Base-by-base conservation (phyloP, 2,113 vertebrate species). In the Patagioenas fasciata region DNA sequence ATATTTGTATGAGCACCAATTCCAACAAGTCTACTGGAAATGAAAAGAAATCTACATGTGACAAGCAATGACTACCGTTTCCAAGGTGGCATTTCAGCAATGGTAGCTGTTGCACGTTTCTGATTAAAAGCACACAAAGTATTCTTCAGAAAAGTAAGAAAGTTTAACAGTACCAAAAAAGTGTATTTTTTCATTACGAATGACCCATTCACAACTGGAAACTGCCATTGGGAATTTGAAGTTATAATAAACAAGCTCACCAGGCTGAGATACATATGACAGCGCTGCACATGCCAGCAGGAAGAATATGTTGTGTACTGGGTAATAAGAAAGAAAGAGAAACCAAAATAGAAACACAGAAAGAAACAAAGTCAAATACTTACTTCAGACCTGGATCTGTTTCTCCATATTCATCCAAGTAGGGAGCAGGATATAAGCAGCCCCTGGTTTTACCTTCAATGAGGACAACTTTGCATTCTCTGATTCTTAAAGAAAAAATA, bases 381-480 rank as follows among this genome's bases (percentile, higher is more conserved):
- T 98, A 99, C 99, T 97, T 98, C 28, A 99, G 98, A 66, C 98
- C 98, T 88, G 99, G 99, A 93, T 99, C 99, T 47, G 99, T 99
- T 98, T 99, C 99, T 95, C 99, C 99, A 85, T 99, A 99, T 96
- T 99, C 99, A 95, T 99, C 99, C 94, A 99, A 98, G 93, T 99
- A 99, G 34, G 99, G 99, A 79, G 99, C 98, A 73, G 99, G 98
- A 94, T 99, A 99, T 8, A 98, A 98, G 96, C 99, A 99, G 79
- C 99, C 99, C 96, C 99, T 98, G 54, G 99, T 99, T 98, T 98
- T 99, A 91, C 98, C 99, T 97, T 99, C 99, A 90, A 99, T 99
- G 81, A 99, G 97, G 47, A 99, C 98, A 23, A 99, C 98, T 98
- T 98, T 99, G 97, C 99, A 99, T 86, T 99, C 99, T 95, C 99